Evolutionary conservation across 2,888 invertebrate species (phyloP).

Genomic region (Diaperis boleti): DNA sequence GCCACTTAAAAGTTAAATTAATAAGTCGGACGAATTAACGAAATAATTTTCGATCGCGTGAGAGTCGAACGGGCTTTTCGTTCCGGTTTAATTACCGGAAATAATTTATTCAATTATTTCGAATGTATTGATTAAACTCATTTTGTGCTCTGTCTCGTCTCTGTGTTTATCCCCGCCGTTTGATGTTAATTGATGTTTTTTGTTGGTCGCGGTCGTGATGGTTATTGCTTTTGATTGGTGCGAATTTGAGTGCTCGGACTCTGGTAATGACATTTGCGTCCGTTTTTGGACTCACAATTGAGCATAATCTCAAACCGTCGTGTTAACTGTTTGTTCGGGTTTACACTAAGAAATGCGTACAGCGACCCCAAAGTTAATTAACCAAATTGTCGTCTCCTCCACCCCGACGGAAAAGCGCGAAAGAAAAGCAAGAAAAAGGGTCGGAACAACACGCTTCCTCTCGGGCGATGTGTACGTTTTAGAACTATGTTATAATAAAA

Average conservation of each 20-base stretch:
- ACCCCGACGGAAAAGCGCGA: not conserved
- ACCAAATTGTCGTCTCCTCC: slow-evolving; percentile 14
- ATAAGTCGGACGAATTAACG: slow-evolving; percentile 29
- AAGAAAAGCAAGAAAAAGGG: slow-evolving; percentile 1
- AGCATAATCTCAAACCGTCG: too few species aligned
- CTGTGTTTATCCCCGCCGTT: slow-evolving; percentile 6
- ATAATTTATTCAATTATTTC: slow-evolving; percentile 38
- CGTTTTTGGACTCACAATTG: too few species aligned
- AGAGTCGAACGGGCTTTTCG: slow-evolving; percentile 27
- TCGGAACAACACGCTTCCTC: slow-evolving; percentile 19
- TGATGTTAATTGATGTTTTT: slow-evolving; percentile 27
- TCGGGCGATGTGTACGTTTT: slow-evolving; percentile 29
- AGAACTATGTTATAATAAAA: slow-evolving; percentile 48
- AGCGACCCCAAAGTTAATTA: too few species aligned
- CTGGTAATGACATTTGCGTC: too few species aligned
- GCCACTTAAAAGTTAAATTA: slow-evolving; percentile 26
- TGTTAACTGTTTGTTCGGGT: too few species aligned
- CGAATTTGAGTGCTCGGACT: too few species aligned
- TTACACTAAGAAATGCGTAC: too few species aligned
- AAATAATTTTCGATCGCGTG: slow-evolving; percentile 35
- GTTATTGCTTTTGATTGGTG: slow-evolving; percentile 5
- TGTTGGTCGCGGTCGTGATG: not conserved
- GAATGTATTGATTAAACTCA: slow-evolving; percentile 33
- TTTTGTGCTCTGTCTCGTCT: slow-evolving; percentile 11
- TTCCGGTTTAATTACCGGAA: slow-evolving; percentile 33